phyloP scores from a whole-genome alignment of 2,888 invertebrate genomes.

The Aleiodes leptofemur region DNA sequence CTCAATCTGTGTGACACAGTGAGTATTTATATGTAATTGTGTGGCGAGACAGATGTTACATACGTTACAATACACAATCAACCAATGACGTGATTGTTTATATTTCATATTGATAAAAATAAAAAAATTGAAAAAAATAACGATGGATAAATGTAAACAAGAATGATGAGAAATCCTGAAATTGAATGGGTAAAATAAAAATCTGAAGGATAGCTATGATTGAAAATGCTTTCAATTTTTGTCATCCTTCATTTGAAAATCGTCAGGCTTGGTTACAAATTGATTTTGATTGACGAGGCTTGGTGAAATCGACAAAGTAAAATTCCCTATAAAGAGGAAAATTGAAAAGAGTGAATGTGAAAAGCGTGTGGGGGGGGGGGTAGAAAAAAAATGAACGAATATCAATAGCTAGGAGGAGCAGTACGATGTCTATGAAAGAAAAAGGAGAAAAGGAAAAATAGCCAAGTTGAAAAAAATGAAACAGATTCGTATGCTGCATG shows the following conservation, averaged over 20 bases:
- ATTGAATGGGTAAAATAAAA: not conserved
- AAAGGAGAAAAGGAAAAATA: not conserved
- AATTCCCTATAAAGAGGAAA: not conserved
- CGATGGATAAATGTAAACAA: not conserved
- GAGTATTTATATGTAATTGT: not conserved
- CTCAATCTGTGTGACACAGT: not conserved
- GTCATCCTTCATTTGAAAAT: not conserved
- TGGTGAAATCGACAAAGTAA: constrained; percentile 33
- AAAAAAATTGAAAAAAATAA: not conserved
- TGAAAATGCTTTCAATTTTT: constrained; percentile 6
- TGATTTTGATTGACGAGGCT: constrained; percentile 43
- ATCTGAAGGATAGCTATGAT: not conserved
- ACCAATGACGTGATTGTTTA: not conserved
- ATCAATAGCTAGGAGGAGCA: not conserved
- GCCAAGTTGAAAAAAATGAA: not conserved
- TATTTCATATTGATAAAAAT: not conserved
- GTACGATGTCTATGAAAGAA: constrained; percentile 3
- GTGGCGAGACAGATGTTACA: not conserved
- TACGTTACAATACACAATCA: not conserved
- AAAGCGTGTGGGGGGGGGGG: not conserved
- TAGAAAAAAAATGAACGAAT: not conserved
- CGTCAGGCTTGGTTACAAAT: constrained; percentile 28
- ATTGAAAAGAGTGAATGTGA: constrained; percentile 1
- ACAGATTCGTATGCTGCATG: constrained; percentile 12
- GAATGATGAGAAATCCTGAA: not conserved